Evolutionary conservation across 1,140 invertebrate genomes (phyloP), one percentile per base, ranked within the genome.

Genomic region (Protaetia brevitarsis): DNA sequence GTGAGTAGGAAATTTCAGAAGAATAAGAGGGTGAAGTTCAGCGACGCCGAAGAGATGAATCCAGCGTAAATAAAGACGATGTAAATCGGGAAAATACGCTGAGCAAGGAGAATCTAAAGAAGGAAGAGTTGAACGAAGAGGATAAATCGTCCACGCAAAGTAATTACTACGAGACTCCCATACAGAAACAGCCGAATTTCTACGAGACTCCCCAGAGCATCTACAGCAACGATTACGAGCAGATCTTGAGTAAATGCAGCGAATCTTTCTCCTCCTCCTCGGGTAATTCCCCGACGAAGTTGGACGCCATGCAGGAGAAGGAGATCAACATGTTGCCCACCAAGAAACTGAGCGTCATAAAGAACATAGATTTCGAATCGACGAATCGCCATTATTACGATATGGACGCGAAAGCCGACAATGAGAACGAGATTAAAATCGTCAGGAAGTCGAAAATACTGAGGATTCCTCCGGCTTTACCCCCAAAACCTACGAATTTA

Each of bases 401-500:
- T 64, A 81, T 83, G 77, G 81, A 80, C 60, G 63, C 71, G 21
- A 71, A 71, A 63, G 36, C 57, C 11, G 61, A 74, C 60, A 69
- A 71, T 61, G 34, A 68, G 71, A 71, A 71, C 29, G 79, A 80
- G 60, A 66, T 67, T 61, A 79, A 76, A 64, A 34, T 70, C 70
- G 78, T 82, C 56, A 81, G 83, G 67, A 84, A 81, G 69, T 80
- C 74, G 69, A 86, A 86, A 76, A 82, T 83, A 28, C 80, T 82
- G 68, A 82, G 86, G 72, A 85, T 84, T 45, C 87, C 88, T 27
- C 87, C 88, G 64, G 86, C 86, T 61, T 74, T 89, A 63, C 87
- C 87, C 10, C 88, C 87, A 19, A 89, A 89, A 74, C 88, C 88
- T 69, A 82, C 84, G 77, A 89, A 82, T 82, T 82, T 83, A 74